Conservation (phyloP, 2,797 vertebrate genomes). For the Sebastes paucispinis region DNA sequence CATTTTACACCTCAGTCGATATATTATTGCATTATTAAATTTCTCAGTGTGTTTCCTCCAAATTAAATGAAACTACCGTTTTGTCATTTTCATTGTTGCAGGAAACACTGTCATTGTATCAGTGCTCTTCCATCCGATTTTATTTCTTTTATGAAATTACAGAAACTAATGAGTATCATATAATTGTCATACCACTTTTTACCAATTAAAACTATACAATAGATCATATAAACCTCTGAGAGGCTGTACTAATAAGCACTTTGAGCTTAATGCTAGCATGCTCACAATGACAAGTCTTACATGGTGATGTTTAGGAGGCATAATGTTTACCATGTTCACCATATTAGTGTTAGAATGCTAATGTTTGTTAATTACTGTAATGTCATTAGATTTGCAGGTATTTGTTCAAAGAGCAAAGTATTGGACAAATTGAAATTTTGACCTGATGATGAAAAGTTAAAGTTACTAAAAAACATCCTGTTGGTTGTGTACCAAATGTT, state of each 20-base stretch:
- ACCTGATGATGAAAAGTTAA: neutral
- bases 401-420: neutral
- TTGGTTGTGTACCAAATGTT: too few relatives aligned
- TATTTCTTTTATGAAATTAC: neutral
- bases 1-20: conserved; percentile 50
- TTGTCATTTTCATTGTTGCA: conserved; percentile 8
- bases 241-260: neutral
- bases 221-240: neutral
- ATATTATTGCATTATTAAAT: conserved; percentile 29
- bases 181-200: neutral
- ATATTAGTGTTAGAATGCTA: neutral
- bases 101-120: neutral
- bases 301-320: neutral
- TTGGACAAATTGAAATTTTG: neutral
- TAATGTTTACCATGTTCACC: neutral
- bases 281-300: neutral
- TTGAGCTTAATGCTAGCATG: neutral
- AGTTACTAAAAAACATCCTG: neutral
- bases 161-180: neutral
- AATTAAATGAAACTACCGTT: conserved; percentile 36
- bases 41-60: conserved; percentile 24
- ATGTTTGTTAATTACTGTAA: neutral
- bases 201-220: neutral
- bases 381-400: neutral
- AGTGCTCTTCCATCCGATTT: neutral